Conservation (phyloP, 2,797 vertebrate genomes). For the Pelobates cultripes region DNA sequence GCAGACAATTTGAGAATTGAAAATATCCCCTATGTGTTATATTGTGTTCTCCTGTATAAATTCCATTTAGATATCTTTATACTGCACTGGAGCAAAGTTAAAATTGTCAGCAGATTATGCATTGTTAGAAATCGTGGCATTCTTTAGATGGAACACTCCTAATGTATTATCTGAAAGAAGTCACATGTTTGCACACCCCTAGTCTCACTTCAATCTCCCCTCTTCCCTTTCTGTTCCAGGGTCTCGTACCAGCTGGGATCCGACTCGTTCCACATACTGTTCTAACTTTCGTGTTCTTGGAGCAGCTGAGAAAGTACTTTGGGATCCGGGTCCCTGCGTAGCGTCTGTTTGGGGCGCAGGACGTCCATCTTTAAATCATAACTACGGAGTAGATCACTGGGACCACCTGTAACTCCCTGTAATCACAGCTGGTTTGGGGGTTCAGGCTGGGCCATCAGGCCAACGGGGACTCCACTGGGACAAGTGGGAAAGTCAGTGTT, state of each 20-base stretch:
- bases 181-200: too few relatives aligned
- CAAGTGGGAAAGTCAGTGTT: not conserved
- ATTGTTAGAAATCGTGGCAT: too few relatives aligned
- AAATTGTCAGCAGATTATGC: too few relatives aligned
- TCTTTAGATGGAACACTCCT: too few relatives aligned
- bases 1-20: too few relatives aligned
- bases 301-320: slow-evolving; percentile 91
- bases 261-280: slow-evolving; percentile 91
- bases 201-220: not conserved
- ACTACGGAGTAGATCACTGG: not conserved
- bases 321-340: slow-evolving; percentile 83
- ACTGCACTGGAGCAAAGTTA: too few relatives aligned
- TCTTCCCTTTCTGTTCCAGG: slow-evolving; percentile 70
- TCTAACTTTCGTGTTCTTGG: slow-evolving; percentile 93
- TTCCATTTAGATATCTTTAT: too few relatives aligned
- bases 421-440: not conserved
- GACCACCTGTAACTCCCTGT: not conserved
- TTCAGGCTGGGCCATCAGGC: not conserved
- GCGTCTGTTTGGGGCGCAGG: slow-evolving; percentile 44
- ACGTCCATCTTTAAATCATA: not conserved
- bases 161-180: too few relatives aligned
- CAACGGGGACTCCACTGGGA: not conserved
- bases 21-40: too few relatives aligned
- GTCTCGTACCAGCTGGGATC: slow-evolving; percentile 90
- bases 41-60: too few relatives aligned